phyloP scores from a whole-genome alignment of 1,140 invertebrate species.

The Drosophila jambulina region DNA sequence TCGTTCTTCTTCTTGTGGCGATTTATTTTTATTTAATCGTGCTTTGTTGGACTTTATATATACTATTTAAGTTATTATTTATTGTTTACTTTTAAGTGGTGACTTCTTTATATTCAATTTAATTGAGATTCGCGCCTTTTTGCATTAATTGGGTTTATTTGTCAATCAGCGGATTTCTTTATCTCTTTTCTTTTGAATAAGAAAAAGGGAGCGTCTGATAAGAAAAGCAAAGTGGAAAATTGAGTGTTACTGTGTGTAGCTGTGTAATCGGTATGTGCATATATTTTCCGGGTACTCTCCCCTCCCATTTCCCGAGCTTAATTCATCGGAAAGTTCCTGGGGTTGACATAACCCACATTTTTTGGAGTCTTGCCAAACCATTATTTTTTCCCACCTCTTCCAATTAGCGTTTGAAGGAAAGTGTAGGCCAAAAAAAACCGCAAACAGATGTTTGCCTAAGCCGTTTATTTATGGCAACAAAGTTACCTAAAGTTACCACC shows the following conservation, averaged over 20 bases:
- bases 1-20: constrained; percentile 24
- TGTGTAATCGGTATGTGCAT: constrained; percentile 26
- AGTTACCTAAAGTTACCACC: constrained; percentile 19
- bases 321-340: constrained; percentile 26
- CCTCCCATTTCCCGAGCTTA: constrained; percentile 10
- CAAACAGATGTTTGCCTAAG: constrained; percentile 42
- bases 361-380: constrained; percentile 19
- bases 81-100: constrained; percentile 60
- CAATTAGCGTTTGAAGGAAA: constrained; percentile 37
- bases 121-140: constrained; percentile 56
- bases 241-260: constrained; percentile 12
- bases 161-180: constrained; percentile 52
- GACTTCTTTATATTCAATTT: constrained; percentile 56
- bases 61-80: constrained; percentile 53
- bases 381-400: constrained; percentile 14
- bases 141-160: constrained; percentile 63
- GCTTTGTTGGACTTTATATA: constrained; percentile 55
- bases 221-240: constrained; percentile 30
- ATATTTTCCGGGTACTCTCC: constrained; percentile 15
- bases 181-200: constrained; percentile 11
- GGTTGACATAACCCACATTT: constrained; percentile 36
- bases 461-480: constrained; percentile 39
- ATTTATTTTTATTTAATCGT: constrained; percentile 74
- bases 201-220: constrained; percentile 40
- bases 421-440: constrained; percentile 16